Conservation (phyloP, 92 coral and sea anemone genomes). For the Nematostella vectensis region DNA sequence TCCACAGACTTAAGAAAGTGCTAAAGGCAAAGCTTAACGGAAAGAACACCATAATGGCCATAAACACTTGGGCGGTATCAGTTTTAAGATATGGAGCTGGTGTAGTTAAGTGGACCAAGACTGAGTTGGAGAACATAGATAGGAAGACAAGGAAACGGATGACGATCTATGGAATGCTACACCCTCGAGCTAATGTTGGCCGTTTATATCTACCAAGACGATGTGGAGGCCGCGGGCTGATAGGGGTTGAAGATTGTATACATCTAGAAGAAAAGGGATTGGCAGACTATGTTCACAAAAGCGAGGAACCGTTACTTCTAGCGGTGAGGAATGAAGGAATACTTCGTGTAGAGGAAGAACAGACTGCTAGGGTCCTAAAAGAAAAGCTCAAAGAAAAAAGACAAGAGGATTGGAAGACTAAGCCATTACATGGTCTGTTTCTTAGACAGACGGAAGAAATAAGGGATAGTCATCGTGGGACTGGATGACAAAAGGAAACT, state of each 20-base stretch:
- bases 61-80: conserved; percentile 39
- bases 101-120: conserved; percentile 25
- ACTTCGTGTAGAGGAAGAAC: conserved; percentile 8
- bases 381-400: conserved; percentile 7
- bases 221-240: conserved; percentile 26
- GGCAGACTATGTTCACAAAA: conserved; percentile 16
- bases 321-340: conserved; percentile 18
- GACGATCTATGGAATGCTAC: conserved; percentile 24
- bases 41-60: conserved; percentile 16
- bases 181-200: conserved; percentile 20
- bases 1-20: conserved; percentile 19
- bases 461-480: conserved; percentile 18
- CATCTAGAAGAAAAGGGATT: conserved; percentile 22
- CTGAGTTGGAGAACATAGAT: conserved; percentile 25
- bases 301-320: conserved; percentile 19
- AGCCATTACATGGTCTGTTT: conserved; percentile 21
- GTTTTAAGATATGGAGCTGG: conserved; percentile 27
- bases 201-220: conserved; percentile 24
- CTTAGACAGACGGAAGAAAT: conserved; percentile 23
- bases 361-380: conserved; percentile 9
- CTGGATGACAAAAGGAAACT: conserved; percentile 28
- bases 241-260: conserved; percentile 23
- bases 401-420: conserved; percentile 14
- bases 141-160: conserved; percentile 36
- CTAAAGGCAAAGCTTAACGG: conserved; percentile 16